Base-by-base conservation (phyloP, 1,140 invertebrate genomes). In the Drosophila rufa region DNA sequence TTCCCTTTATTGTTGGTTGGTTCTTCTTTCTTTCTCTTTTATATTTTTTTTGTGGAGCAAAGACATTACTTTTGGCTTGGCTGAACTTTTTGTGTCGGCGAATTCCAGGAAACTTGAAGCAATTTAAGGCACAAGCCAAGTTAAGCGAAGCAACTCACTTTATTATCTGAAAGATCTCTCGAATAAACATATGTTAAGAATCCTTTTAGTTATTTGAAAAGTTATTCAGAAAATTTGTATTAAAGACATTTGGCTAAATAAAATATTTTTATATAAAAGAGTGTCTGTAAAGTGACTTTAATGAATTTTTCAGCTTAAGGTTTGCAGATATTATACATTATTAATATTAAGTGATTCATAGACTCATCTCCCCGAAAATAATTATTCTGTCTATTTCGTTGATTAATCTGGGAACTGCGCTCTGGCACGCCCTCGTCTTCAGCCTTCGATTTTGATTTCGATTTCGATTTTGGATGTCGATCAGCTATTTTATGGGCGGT, bases 61-160 rank as follows among this genome's bases (percentile, higher is more conserved):
- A 36, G 46, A 38, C 62, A 67, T 69, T 69, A 51, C 27, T 69
- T 51, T 45, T 69, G 66, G 67, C 53, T 60, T 43, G 30, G 55
- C 27, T 59, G 67, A 71, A 70, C 71, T 27, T 43, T 42, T 59
- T 43, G 27, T 36, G 27, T 30, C 25, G n/a, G 11, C 56, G 2
- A 47, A 66, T 76, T 76, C 74, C 61, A 53, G 53, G 74, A 76
- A 76, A n/a, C n/a, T n/a, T n/a, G 12, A 15, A 33, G 43, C 27
- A 36, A 70, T 50, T 50, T 33, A 14, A 42, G 38, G 70, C 74
- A 75, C 59, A 75, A 65, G 74, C 59, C 59, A 75, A 58, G 27
- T 30, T 30, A 30, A 30, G 27, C 27, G 27, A 30, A 30, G 43
- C 33, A 45, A 33, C 45, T 60, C 6, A 33, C 33, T 40, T 61